Evolutionary conservation across 1,140 invertebrate species (phyloP).

Genomic region (Coptotermes formosanus): DNA sequence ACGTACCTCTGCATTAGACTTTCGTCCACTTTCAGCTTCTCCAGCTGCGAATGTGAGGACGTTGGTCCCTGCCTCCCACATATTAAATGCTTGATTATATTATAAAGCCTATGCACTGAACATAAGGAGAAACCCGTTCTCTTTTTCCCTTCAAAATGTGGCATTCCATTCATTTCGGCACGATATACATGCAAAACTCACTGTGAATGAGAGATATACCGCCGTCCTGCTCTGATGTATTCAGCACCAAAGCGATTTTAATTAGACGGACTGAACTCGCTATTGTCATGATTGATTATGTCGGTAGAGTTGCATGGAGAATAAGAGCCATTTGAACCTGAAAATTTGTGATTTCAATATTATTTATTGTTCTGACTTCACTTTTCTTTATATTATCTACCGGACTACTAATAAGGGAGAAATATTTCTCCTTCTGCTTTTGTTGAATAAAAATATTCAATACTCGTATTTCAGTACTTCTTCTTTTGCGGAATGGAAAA

Average conservation of each 20-base stretch:
- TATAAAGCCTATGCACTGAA: background rate
- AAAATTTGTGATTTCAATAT: background rate
- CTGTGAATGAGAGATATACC: background rate
- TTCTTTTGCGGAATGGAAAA: too few relatives aligned
- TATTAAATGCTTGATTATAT: slow-evolving; percentile 14
- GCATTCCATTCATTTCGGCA: background rate
- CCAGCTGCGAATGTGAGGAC: background rate
- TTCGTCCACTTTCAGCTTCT: background rate
- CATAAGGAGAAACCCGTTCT: background rate
- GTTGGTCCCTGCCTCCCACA: background rate
- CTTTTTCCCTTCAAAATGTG: background rate
- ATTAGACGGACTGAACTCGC: background rate
- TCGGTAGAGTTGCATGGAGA: background rate
- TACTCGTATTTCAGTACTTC: too few relatives aligned
- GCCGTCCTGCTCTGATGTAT: background rate
- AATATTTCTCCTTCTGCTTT: too few relatives aligned
- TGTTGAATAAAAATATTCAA: too few relatives aligned
- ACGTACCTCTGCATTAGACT: background rate
- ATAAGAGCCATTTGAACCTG: background rate
- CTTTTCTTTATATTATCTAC: background rate
- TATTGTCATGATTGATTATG: background rate
- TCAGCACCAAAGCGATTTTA: background rate
- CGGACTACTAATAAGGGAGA: too few relatives aligned
- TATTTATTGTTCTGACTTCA: background rate
- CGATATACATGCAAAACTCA: background rate